Evolutionary conservation across 2,888 invertebrate genomes (phyloP).

Genomic region (Pogonocherus hispidulus): DNA sequence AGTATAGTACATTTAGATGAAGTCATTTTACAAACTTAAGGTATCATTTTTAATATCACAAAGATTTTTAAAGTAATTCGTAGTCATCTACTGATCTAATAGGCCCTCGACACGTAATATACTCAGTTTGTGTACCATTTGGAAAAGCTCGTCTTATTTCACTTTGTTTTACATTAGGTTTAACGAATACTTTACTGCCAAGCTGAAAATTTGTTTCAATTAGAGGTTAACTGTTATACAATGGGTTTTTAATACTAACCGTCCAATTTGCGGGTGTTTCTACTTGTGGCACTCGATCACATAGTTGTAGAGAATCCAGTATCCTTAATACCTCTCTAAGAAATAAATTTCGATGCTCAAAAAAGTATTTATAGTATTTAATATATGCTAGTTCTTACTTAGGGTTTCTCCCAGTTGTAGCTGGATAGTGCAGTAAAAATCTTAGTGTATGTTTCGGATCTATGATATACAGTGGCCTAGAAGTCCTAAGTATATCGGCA

Average conservation of each 20-base stretch:
- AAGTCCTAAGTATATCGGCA: not conserved
- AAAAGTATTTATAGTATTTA: not conserved
- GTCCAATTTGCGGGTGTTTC: constrained; percentile 16
- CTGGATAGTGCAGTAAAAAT: constrained; percentile 17
- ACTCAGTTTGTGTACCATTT: constrained; percentile 3
- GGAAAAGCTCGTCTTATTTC: constrained; percentile 14
- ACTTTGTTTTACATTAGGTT: not conserved
- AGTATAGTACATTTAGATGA: no score
- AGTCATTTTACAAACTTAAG: no score
- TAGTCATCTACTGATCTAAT: constrained; percentile 10
- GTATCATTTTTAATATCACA: no score
- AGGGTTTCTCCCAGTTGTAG: constrained; percentile 3
- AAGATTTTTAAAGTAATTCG: not conserved
- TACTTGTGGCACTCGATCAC: constrained; percentile 14
- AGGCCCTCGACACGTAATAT: not conserved
- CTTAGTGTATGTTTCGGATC: constrained; percentile 16
- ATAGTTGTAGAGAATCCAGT: constrained; percentile 16
- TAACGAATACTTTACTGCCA: constrained; percentile 15
- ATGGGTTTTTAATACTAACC: not conserved
- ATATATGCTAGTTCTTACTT: constrained; percentile 1
- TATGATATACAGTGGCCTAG: constrained; percentile 20
- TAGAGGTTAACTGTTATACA: not conserved
- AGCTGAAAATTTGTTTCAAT: constrained; percentile 3
- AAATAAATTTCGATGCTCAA: not conserved
- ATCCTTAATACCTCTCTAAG: constrained; percentile 21